Base-by-base conservation (phyloP, 1,140 invertebrate species). In the Lepidurus arcticus region DNA sequence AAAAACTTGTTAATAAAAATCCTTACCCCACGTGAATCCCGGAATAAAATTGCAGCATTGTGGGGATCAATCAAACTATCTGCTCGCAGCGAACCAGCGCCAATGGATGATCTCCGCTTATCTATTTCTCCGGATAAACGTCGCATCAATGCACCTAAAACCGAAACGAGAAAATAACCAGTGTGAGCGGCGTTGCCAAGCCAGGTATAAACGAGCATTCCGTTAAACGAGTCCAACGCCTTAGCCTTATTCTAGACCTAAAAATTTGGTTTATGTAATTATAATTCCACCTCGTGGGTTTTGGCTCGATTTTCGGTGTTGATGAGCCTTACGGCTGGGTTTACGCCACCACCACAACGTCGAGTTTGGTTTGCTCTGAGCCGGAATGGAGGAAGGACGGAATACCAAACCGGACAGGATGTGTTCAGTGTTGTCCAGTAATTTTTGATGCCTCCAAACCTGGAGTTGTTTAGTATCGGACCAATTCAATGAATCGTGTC, bases 1-100 rank as follows among this genome's bases (percentile, higher is more conserved):
- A n/a, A 79, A 42, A 80, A 75, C 16, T 16, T 75, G 0, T 2
- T 75, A 21, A 16, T n/a, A 75, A 75, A 65, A 76, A 53, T 74
- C 90, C 92, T 93, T 85, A 95, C 94, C 87, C 94, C 94, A 87
- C 94, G 88, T 11, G 93, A 92, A 85, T 96, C 93, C 81, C 93
- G 87, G 85, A 95, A 96, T 78, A 95, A 87, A 80, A 95, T 94
- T 80, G 94, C 93, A 74, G 93, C 92, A 86, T 94, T 92, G 82
- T 92, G 88, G 34, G 93, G 92, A 88, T 95, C 93, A 73, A 94
- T 85, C 16, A 77, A 78, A 81, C 87, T 89, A 76, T 90, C 90
- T 44, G 81, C 65, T 43, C 79, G 76, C 76, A 83, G 83, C 43
- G 81, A 80, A 10, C 83, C 82, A 76, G 90, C 88, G 78, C 91